Conservation (phyloP, 2,797 vertebrate genomes). For the Dromococcyx pavoninus region DNA sequence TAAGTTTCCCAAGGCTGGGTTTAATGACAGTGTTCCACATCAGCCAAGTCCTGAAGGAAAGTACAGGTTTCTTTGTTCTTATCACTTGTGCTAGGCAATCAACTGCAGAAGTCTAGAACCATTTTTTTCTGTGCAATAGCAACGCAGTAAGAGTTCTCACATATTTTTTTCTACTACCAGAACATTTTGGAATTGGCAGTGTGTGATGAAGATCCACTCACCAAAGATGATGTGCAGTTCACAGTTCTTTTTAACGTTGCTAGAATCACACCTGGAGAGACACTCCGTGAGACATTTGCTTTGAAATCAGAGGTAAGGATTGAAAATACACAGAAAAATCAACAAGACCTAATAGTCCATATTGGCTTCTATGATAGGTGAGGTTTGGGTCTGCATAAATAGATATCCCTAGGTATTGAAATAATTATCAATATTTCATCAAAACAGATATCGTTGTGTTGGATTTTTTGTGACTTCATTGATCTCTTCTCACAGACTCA, state of each 20-base stretch:
- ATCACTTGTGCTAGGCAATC: not conserved
- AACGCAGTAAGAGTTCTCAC: not conserved
- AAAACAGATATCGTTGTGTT: not conserved
- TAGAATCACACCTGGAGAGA: constrained; percentile 73
- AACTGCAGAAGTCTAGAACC: not conserved
- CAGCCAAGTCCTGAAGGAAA: not conserved
- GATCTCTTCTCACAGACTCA: not conserved
- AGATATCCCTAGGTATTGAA: not conserved
- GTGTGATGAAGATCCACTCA: constrained; percentile 77
- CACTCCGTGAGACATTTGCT: constrained; percentile 73
- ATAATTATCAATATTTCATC: not conserved
- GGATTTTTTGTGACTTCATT: not conserved
- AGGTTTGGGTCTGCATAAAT: not conserved
- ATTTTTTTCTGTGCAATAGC: not conserved
- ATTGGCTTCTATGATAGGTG: not conserved
- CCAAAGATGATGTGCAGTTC: constrained; percentile 74
- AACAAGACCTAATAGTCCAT: not conserved
- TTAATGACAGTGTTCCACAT: not conserved
- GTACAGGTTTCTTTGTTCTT: not conserved
- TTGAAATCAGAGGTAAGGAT: constrained; percentile 64
- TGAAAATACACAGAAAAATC: not conserved
- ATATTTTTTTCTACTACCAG: constrained; percentile 66
- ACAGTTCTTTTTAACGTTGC: constrained; percentile 80
- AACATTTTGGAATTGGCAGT: constrained; percentile 82
- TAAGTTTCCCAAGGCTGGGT: not conserved